Evolutionary conservation across 2,797 vertebrate genomes (phyloP), one percentile per base, ranked within the genome.

Genomic region (Pangasius djambal): DNA sequence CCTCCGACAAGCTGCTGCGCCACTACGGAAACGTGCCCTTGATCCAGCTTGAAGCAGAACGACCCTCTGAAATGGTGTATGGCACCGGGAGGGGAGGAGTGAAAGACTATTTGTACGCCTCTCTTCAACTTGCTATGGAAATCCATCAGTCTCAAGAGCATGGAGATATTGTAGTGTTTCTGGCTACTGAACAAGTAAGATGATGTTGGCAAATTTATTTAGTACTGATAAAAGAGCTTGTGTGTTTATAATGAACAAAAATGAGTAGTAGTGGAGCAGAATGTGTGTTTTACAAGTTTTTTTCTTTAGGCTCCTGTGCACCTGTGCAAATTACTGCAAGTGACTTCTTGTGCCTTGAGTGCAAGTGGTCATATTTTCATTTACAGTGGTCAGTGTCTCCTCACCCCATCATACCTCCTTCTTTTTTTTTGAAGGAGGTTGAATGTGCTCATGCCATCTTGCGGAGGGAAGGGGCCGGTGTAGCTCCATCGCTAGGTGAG

Each of bases 151-250:
- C 97, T 0, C 95, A 93, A 86, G 96, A 97, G 91, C 93, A 93
- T 0, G 97, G 97, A 0, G 95, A 99, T 83, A 91, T 98, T 0
- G 93, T 96, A 0, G 87, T 97, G 88, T 98, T 98, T 91, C 94
- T 98, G 90, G 96, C 97, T 1, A 98, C 96, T 2, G 95, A 96
- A 55, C 96, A 96, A 89, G 97, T 98, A 87, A 94, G 91, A 87
- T 16, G 61, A 65, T 79, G n/a, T 20, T 79, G 2, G 6, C 6
- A 55, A 1, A 20, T 34, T 55, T 79, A 79, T 79, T 79, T 55
- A 52, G 78, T 82, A 25, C 5, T 59, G 31, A 82, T 82, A 13
- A 82, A 55, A 61, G 22, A 63, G 34, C 22, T 44, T 81, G 31
- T 37, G 9, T 13, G 13, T 52, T 16, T 31, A 18, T 48, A 59